Conservation (phyloP, 2,888 invertebrate species). For the Oeneis ivallda region DNA sequence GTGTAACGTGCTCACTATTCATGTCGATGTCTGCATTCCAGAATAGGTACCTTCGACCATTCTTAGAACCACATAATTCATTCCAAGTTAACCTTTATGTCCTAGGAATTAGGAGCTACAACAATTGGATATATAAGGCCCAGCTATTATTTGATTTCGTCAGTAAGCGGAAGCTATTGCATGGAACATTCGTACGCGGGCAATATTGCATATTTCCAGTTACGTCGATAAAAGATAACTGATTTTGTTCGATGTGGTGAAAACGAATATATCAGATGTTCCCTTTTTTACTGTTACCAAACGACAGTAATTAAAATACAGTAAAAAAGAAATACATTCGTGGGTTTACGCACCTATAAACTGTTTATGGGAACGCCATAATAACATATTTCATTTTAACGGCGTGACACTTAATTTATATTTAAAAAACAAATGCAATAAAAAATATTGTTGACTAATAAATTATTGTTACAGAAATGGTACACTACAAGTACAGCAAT, state of each 20-base stretch:
- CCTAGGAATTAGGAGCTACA: constrained; percentile 19
- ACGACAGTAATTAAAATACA: constrained; percentile 7
- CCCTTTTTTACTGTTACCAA: not conserved
- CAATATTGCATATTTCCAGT: constrained; percentile 45
- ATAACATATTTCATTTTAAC: constrained; percentile 4
- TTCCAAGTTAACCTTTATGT: constrained; percentile 26
- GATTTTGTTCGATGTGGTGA: constrained; percentile 25
- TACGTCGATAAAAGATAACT: constrained; percentile 38
- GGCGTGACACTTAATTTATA: not conserved
- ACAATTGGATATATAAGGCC: constrained; percentile 26
- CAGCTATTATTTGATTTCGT: constrained; percentile 49
- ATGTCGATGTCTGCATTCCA: constrained; percentile 45
- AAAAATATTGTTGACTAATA: not conserved
- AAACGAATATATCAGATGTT: constrained; percentile 26
- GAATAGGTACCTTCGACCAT: constrained; percentile 26
- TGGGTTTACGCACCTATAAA: constrained; percentile 10
- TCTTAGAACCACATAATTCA: constrained; percentile 11
- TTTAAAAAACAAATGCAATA: constrained; percentile 5
- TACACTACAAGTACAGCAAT: too few species aligned
- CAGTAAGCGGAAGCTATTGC: constrained; percentile 49
- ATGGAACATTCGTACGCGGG: constrained; percentile 41
- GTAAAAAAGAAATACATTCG: constrained; percentile 3
- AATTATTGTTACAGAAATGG: not conserved
- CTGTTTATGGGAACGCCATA: constrained; percentile 7
- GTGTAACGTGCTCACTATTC: constrained; percentile 28